Base-by-base conservation (phyloP, 2,888 invertebrate species). In the Cataglyphis cursor region DNA sequence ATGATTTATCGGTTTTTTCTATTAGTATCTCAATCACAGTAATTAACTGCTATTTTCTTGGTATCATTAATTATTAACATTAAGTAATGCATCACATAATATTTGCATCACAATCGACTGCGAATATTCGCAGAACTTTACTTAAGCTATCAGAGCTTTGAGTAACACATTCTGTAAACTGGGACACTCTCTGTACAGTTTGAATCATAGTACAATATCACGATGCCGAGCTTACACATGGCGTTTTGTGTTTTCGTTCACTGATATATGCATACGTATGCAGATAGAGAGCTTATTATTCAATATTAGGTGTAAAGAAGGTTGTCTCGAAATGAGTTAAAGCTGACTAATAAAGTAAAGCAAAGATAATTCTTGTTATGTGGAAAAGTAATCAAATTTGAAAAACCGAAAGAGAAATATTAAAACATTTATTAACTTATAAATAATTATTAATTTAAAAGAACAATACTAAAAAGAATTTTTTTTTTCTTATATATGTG, bases 201-300 rank as follows among this genome's bases (percentile, higher is more conserved):
- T 73, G 70, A 68, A 70, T 78, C 70, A 31, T 59, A 78, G 59
- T 78, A 70, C 78, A 78, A 78, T 78, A 59, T 59, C 64, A 72
- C 48, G 57, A 73, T 41, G 65, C 35, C 62, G 12, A 28, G 65
- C 66, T 54, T 84, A 65, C 59, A 76, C 65, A 57, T 38, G 59
- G 57, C 59, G 75, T 72, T 72, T 84, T 82, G 76, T 68, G 76
- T 82, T 76, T 82, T 82, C 48, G 41, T 75, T 65, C 57, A 41
- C 59, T 57, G 48, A 61, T 62, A 59, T 54, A 78, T 78, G 78
- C 68, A 78, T 65, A 78, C 44, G 59, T 68, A 78, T 78, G 68
- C 78, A 68, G 59, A 44, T 78, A 70, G 65, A 68, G 59, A 70
- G 78, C 59, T 78, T 70, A 78, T 78, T 68, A 78, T 68, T 78